Evolutionary conservation across 2,888 invertebrate genomes (phyloP).

Genomic region (Folsomia manolachei): DNA sequence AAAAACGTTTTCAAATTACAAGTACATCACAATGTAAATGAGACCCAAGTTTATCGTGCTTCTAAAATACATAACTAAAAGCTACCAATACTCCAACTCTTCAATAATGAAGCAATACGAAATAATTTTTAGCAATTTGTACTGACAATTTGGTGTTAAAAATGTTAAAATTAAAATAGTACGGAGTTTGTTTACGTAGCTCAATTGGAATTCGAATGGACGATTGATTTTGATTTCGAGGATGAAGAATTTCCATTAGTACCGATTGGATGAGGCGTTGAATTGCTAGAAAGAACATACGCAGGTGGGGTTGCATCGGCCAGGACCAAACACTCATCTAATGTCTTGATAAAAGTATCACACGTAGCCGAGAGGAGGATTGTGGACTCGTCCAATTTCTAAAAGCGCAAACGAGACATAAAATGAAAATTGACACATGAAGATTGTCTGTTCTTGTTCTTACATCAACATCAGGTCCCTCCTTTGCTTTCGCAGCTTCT

Average conservation of each 20-base stretch:
- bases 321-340: conserved; percentile 73
- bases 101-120: neutral
- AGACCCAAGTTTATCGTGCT: neutral
- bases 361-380: conserved; percentile 72
- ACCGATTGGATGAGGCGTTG: conserved; percentile 32
- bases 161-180: neutral
- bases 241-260: conserved; percentile 25
- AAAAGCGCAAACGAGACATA: neutral
- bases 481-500: conserved; percentile 61
- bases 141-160: neutral
- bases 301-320: conserved; percentile 42
- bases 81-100: neutral
- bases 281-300: conserved; percentile 32
- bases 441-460: conserved; percentile 17
- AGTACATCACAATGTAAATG: neutral
- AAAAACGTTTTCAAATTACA: neutral
- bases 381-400: conserved; percentile 72
- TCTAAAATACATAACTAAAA: neutral
- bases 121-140: neutral
- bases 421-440: no score
- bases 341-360: conserved; percentile 76
- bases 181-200: neutral
- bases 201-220: conserved; percentile 42
- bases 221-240: conserved; percentile 38
- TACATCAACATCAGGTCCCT: conserved; percentile 64